Conservation (phyloP, 2,888 invertebrate genomes). For the Drosophila peninsularis region DNA sequence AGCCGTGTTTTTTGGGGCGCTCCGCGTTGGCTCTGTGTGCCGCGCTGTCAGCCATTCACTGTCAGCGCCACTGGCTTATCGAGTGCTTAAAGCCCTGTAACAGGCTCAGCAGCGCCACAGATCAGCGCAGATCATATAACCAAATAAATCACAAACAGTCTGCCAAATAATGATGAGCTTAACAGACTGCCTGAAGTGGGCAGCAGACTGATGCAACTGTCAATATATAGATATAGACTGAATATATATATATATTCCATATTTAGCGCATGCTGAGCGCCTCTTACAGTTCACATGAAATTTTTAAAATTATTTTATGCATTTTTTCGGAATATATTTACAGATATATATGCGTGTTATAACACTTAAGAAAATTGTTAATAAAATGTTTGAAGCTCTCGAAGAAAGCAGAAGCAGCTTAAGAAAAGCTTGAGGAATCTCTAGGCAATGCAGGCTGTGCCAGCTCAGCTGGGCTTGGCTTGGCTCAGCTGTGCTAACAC, state of each 20-base stretch:
- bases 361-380: neutral
- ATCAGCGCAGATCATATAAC: slow-evolving; percentile 48
- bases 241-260: no score
- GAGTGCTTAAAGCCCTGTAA: slow-evolving; percentile 22
- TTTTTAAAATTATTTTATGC: no score
- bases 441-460: slow-evolving; percentile 16
- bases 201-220: no score
- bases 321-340: no score
- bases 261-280: no score
- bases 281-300: no score
- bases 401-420: neutral
- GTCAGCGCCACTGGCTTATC: slow-evolving; percentile 39
- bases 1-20: neutral
- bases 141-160: no score
- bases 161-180: no score
- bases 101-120: slow-evolving; percentile 16
- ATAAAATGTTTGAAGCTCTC: neutral
- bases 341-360: no score
- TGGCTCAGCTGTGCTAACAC: slow-evolving; percentile 17
- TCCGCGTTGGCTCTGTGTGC: slow-evolving; percentile 11
- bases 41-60: slow-evolving; percentile 19
- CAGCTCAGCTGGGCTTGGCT: slow-evolving; percentile 17
- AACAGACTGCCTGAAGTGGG: no score
- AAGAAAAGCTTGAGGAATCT: slow-evolving; percentile 5
- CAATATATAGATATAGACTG: no score